Evolutionary conservation across 2,113 vertebrate genomes (phyloP), one percentile per base, ranked within the genome.

Genomic region (Raja brachyura): DNA sequence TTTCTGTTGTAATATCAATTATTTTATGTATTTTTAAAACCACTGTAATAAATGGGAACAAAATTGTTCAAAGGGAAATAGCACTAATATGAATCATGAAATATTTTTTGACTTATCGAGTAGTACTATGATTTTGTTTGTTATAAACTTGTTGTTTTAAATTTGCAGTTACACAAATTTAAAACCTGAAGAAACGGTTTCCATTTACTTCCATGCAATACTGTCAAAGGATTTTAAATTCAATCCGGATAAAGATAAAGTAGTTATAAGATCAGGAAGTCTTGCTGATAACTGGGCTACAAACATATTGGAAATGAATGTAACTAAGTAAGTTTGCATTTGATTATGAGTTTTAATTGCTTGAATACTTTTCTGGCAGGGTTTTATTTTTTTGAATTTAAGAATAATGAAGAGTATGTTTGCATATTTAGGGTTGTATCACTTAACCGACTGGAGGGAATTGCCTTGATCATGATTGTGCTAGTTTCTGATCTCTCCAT

Each of bases 121-220:
- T 48, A 85, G 28, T 28, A 85, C 2, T n/a, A 13, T 5, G 7
- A 25, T 56, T 48, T 83, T 83, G 18, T 59, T 59, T 85, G 3
- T 85, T 31, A 31, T 25, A 73, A n/a, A 73, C 4, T 22, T 33
- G 0, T n/a, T 63, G 68, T 39, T 73, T 92, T 92, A 48, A 18
- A 73, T 73, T 66, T 39, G 54, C 63, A 73, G 66, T 18, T 22
- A 1, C 31, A 48, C 7, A 2, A 3, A 14, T 54, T 92, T 54
- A 6, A 54, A 48, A 22, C 33, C 22, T 0, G 90, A 48, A 73
- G 90, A 92, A 4, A 39, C 16, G 22, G 20, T 99, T 83, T 96
- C 79, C 0, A 96, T 99, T 0, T 97, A 96, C 94, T 99, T 99
- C 94, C 98, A 99, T 4, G 98, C 97, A 0, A 93, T 99, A 93